A percentile compares a stretch with the other conserved stretches of the same genome.
These are phyloP conservation scores for Apogon hyalosoma DNA, from an alignment of 2,797 vertebrate species.

Conservation along the genomic window DNA sequence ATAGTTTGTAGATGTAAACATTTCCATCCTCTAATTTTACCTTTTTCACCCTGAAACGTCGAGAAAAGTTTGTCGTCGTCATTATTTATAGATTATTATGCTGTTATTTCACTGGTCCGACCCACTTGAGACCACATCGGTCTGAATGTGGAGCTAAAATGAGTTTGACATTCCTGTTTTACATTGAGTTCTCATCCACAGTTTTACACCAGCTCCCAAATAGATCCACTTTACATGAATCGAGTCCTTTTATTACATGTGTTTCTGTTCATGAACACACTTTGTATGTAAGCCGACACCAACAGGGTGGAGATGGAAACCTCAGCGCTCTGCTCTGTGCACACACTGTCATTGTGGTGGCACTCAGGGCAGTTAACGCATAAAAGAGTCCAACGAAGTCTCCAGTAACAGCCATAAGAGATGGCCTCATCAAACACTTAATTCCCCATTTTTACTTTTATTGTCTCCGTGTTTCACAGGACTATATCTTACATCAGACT, in stretches of 20 bases:
- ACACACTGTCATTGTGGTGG: conserved; percentile 18
- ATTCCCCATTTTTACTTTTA: background rate
- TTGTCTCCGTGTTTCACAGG: background rate
- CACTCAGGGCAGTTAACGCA: conserved; percentile 6
- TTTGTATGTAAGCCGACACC: conserved; percentile 47
- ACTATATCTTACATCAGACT: background rate
- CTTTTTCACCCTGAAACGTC: too few species aligned
- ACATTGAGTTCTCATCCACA: too few species aligned
- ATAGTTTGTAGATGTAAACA: too few species aligned
- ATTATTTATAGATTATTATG: too few species aligned
- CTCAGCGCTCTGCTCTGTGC: conserved; percentile 16
- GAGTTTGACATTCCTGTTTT: too few species aligned
- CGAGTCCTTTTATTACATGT: background rate
- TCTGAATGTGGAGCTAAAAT: too few species aligned
- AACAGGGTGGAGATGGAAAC: conserved; percentile 58
- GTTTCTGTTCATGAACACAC: background rate
- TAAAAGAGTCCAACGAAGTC: conserved; percentile 16
- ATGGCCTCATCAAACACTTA: background rate
- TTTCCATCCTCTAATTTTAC: too few species aligned
- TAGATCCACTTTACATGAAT: background rate
- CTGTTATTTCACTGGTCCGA: too few species aligned
- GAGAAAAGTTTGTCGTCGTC: too few species aligned
- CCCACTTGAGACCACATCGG: too few species aligned
- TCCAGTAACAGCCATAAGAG: background rate
- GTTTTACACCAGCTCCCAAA: conserved; percentile 12